phyloP scores from a whole-genome alignment of 2,888 invertebrate genomes.

The Hirtodrosophila duncani region DNA sequence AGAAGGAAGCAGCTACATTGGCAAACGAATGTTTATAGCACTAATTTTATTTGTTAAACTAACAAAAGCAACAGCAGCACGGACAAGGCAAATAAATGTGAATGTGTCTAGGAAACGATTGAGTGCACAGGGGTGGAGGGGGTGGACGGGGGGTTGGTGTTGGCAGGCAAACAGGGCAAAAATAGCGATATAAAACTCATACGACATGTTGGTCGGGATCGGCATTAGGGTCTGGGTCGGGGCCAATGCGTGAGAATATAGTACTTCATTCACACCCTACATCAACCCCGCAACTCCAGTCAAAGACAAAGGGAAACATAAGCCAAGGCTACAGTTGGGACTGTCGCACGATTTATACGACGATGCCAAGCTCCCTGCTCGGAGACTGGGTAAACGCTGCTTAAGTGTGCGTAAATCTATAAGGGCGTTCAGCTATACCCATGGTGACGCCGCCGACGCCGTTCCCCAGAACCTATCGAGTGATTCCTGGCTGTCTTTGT shows the following conservation, averaged over 20 bases:
- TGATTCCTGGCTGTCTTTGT: constrained; percentile 33
- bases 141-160: too few species aligned
- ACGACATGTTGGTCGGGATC: constrained; percentile 43
- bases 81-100: constrained; percentile 37
- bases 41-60: constrained; percentile 69
- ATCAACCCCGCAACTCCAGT: constrained; percentile 10
- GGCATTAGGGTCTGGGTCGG: constrained; percentile 39
- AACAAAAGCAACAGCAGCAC: constrained; percentile 35
- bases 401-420: constrained; percentile 63
- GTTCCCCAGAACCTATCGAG: constrained; percentile 29
- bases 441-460: not conserved
- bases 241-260: constrained; percentile 62
- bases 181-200: constrained; percentile 51
- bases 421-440: constrained; percentile 33
- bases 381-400: constrained; percentile 49
- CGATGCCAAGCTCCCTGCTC: constrained; percentile 26
- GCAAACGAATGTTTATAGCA: constrained; percentile 67
- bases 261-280: constrained; percentile 62
- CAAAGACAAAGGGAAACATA: constrained; percentile 27
- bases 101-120: constrained; percentile 43
- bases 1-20: constrained; percentile 25
- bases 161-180: constrained; percentile 25
- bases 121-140: constrained; percentile 31
- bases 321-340: constrained; percentile 36
- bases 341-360: constrained; percentile 49